phyloP scores from a whole-genome alignment of 2,113 vertebrate species.

The Turdus rufiventris region DNA sequence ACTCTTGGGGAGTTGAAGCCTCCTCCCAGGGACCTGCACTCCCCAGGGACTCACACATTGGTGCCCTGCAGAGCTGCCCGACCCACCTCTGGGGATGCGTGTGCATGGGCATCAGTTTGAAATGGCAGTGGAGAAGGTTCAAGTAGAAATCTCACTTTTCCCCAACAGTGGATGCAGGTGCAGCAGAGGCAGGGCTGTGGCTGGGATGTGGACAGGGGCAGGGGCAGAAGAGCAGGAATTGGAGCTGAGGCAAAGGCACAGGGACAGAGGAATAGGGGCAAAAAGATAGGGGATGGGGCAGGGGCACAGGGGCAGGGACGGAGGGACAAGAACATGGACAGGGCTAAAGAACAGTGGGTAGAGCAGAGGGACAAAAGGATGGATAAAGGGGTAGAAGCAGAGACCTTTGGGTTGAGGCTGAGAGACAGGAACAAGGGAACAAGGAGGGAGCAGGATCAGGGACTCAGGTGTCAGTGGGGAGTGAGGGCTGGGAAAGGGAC shows the following conservation, averaged over 20 bases:
- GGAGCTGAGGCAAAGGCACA: not conserved
- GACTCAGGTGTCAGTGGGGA: not conserved
- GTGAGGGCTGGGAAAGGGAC: not conserved
- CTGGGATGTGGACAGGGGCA: too few relatives aligned
- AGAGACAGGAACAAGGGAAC: not conserved
- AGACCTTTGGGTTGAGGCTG: not conserved
- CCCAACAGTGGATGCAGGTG: not conserved
- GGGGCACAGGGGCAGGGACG: not conserved
- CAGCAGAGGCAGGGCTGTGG: not conserved
- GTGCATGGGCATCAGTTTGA: not conserved
- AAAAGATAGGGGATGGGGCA: not conserved
- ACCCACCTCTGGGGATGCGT: rapidly evolving
- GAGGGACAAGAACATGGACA: not conserved
- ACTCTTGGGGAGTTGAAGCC: rapidly evolving
- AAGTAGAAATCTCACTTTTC: not conserved
- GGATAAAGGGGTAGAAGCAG: not conserved
- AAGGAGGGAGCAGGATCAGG: not conserved
- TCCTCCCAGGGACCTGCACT: not conserved
- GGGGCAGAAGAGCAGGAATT: not conserved
- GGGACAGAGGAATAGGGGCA: too few relatives aligned
- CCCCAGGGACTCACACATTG: not conserved
- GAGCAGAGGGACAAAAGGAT: not conserved
- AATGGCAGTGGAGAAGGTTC: not conserved
- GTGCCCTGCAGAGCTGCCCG: rapidly evolving
- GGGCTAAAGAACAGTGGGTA: not conserved